Percentiles rank a stretch among this genome's conserved stretches.
Conservation (phyloP, 2,113 vertebrate species). For the Taxidea taxus region DNA sequence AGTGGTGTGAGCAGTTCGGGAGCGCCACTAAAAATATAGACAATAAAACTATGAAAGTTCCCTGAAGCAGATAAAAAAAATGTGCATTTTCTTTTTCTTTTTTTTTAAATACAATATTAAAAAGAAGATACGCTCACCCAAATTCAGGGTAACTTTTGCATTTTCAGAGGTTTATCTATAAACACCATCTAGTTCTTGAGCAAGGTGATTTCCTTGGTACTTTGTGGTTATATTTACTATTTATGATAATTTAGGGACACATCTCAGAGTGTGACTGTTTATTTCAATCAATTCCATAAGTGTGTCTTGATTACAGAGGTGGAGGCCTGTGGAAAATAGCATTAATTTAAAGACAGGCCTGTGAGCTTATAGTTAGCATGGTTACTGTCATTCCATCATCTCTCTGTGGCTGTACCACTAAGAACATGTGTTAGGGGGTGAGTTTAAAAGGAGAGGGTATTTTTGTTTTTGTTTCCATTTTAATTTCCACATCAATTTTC, state of each 20-base stretch:
- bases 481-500: neutral
- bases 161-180: neutral
- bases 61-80: conserved; percentile 9
- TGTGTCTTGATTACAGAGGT: conserved; percentile 61
- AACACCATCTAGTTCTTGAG: conserved; percentile 1
- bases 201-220: neutral
- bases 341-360: neutral
- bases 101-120: neutral
- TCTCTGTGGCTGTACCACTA: neutral
- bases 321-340: conserved; percentile 40
- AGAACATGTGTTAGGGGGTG: neutral
- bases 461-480: neutral
- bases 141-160: neutral
- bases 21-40: conserved; percentile 43
- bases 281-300: conserved; percentile 57
- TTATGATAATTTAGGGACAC: conserved; percentile 36
- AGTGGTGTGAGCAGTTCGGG: conserved; percentile 46
- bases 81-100: conserved; percentile 19
- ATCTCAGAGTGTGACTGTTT: conserved; percentile 43
- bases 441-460: neutral
- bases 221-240: conserved; percentile 39
- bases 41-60: conserved; percentile 25
- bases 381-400: neutral
- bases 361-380: neutral
- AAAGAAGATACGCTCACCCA: neutral